Conservation (phyloP, 2,113 vertebrate genomes). For the Ornithorhynchus anatinus region DNA sequence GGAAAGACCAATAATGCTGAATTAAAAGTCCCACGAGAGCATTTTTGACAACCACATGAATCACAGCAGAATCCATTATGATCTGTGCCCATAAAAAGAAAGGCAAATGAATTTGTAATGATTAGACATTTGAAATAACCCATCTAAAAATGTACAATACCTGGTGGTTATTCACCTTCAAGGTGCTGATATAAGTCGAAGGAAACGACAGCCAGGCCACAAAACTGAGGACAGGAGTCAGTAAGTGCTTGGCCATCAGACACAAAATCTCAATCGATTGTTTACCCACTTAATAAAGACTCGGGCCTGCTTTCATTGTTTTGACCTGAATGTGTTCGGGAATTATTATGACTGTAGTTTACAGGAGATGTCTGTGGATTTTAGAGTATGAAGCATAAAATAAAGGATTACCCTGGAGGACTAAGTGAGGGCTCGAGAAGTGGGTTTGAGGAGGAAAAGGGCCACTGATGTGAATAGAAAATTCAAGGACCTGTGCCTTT, state of each 20-base stretch:
- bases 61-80: constrained; percentile 69
- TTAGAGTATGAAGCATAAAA: constrained; percentile 3
- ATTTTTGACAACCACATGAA: constrained; percentile 66
- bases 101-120: constrained; percentile 72
- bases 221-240: constrained; percentile 20
- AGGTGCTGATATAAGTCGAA: constrained; percentile 44
- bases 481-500: background rate
- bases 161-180: constrained; percentile 46
- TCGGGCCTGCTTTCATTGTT: background rate
- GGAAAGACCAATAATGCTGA: constrained; percentile 60
- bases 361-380: constrained; percentile 13
- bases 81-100: constrained; percentile 62
- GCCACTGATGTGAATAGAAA: constrained; percentile 15
- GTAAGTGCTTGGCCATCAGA: constrained; percentile 26
- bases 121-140: constrained; percentile 70
- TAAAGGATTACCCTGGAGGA: constrained; percentile 21
- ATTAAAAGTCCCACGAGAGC: constrained; percentile 63
- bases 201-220: constrained; percentile 27
- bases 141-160: constrained; percentile 57
- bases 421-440: constrained; percentile 2
- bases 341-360: constrained; percentile 21
- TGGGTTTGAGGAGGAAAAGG: constrained; percentile 26
- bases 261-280: constrained; percentile 28
- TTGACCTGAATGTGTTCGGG: constrained; percentile 30
- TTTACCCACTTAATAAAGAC: constrained; percentile 26